Conservation (phyloP, 2,113 vertebrate species). For the Bujurquina vittata region DNA sequence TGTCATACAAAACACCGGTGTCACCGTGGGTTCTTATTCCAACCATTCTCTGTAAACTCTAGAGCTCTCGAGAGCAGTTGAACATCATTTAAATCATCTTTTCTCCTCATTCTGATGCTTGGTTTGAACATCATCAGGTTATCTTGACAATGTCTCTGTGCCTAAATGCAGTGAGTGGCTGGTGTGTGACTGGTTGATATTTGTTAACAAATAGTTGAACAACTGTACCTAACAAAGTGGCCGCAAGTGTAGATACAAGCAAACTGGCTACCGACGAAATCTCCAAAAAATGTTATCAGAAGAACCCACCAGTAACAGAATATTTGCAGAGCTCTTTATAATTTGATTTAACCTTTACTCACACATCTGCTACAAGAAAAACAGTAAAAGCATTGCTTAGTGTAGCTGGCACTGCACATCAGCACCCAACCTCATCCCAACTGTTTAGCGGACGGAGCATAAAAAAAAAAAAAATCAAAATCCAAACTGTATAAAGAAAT, state of each 20-base stretch:
- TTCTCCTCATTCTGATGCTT: not conserved
- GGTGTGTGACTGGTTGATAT: not conserved
- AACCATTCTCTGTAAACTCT: not conserved
- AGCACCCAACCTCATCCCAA: not conserved
- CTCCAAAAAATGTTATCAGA: not conserved
- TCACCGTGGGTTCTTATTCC: too few relatives aligned
- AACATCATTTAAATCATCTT: not conserved
- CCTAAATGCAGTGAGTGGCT: not conserved
- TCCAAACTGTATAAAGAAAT: not conserved
- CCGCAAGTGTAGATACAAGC: not conserved
- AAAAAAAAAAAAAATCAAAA: not conserved
- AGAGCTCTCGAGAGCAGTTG: not conserved
- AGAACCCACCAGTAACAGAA: not conserved
- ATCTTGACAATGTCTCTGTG: not conserved
- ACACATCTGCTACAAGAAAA: not conserved
- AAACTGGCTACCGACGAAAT: not conserved
- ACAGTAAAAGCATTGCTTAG: not conserved
- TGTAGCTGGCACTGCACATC: too few relatives aligned
- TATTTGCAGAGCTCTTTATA: not conserved
- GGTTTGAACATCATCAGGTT: not conserved
- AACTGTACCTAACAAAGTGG: not conserved
- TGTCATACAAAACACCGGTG: too few relatives aligned
- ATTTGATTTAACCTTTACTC: not conserved
- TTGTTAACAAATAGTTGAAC: not conserved
- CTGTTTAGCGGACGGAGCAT: not conserved